Evolutionary conservation across 2,888 invertebrate genomes (phyloP), one percentile per base, ranked within the genome.

Genomic region (Mactromeris polynyma): DNA sequence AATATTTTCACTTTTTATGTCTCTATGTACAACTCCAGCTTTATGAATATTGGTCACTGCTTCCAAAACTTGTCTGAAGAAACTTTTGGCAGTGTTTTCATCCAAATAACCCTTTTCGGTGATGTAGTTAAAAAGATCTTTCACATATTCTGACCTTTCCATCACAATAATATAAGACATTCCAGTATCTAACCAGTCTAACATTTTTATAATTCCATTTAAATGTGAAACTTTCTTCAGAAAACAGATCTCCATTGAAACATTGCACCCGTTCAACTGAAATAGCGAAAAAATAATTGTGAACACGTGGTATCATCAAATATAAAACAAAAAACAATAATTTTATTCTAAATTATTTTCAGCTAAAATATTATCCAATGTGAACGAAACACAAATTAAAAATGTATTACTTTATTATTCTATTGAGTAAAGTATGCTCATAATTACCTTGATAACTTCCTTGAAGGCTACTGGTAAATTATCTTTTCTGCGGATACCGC

Each of bases 1-100:
- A 89, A 98, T 97, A 94, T 97, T 98, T 95, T 97, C 97, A 95
- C 97, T 97, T 95, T 97, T 97, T 91, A 97, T 97, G 96, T 97
- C 97, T n/a, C n/a, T n/a, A n/a, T n/a, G n/a, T n/a, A n/a, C n/a
- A n/a, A n/a, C n/a, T n/a, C n/a, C n/a, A n/a, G n/a, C n/a, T n/a
- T n/a, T n/a, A n/a, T n/a, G n/a, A n/a, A n/a, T n/a, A n/a, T n/a
- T n/a, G n/a, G n/a, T n/a, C n/a, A n/a, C n/a, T n/a, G n/a, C n/a
- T n/a, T n/a, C n/a, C n/a, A n/a, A n/a, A n/a, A n/a, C n/a, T n/a
- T n/a, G n/a, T n/a, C n/a, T n/a, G n/a, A n/a, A n/a, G n/a, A n/a
- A n/a, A n/a, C n/a, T n/a, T n/a, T 97, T 96, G 42, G 97, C 97
- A 69, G 97, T 94, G 58, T 96, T 94, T 94, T 97, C 97, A 69